phyloP scores from a whole-genome alignment of 2,888 invertebrate genomes.

The Drosophila acutilabella region DNA sequence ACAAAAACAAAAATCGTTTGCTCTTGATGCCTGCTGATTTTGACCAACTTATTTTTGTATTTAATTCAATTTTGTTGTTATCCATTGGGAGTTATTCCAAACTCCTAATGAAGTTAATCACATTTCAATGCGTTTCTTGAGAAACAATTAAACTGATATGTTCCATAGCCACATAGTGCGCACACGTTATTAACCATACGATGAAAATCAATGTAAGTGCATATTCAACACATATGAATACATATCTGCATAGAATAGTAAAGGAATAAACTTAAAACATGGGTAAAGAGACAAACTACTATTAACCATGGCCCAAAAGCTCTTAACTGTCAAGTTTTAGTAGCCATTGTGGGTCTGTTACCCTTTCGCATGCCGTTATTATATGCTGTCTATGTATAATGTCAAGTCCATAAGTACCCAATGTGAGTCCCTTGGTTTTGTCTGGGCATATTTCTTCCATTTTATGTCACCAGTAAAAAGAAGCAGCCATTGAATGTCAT shows the following conservation, averaged over 20 bases:
- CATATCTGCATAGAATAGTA: background rate
- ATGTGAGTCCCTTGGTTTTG: constrained; percentile 25
- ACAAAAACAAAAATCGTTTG: constrained; percentile 65
- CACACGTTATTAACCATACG: background rate
- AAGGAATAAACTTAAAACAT: constrained; percentile 22
- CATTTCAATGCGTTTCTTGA: background rate
- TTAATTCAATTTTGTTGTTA: constrained; percentile 71
- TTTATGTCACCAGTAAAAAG: constrained; percentile 60
- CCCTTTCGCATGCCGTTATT: constrained; percentile 74
- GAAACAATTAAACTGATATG: background rate
- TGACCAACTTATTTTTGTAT: constrained; percentile 75
- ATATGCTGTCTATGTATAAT: constrained; percentile 52
- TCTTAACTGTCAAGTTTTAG: constrained; percentile 70
- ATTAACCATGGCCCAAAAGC: constrained; percentile 38
- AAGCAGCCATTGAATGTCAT: constrained; percentile 25
- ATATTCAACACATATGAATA: background rate
- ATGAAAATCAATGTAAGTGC: background rate
- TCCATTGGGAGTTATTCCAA: constrained; percentile 34
- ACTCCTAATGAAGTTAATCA: constrained; percentile 6
- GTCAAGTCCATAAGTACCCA: constrained; percentile 57
- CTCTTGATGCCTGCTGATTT: constrained; percentile 64
- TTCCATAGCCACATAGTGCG: background rate
- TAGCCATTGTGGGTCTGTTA: constrained; percentile 63
- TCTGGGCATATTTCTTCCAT: constrained; percentile 46
- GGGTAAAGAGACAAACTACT: background rate